Conservation (phyloP, 2,888 invertebrate genomes). For the Schizaphis graminum region DNA sequence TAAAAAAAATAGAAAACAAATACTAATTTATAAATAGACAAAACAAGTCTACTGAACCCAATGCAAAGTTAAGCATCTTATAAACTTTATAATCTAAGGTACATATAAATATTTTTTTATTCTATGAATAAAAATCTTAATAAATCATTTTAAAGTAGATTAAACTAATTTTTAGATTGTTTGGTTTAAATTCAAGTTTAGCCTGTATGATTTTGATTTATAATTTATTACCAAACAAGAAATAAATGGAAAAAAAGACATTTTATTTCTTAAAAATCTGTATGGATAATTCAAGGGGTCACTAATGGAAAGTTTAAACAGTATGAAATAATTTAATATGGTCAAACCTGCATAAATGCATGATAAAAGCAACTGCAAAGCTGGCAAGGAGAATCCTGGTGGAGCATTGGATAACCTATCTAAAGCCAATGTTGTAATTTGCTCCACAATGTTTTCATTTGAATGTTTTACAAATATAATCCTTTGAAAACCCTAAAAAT, state of each 20-base stretch:
- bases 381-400: conserved; percentile 79
- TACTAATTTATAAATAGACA: not conserved
- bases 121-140: not conserved
- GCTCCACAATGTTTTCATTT: conserved; percentile 75
- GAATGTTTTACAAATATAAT: conserved; percentile 46
- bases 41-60: not conserved
- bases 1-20: conserved; percentile 36
- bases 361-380: conserved; percentile 81
- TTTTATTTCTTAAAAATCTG: not conserved
- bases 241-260: not conserved
- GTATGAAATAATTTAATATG: conserved; percentile 68
- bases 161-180: not conserved
- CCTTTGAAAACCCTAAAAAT: conserved; percentile 60
- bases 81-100: not conserved
- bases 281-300: not conserved
- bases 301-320: not conserved
- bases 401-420: conserved; percentile 80
- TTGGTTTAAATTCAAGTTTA: not conserved
- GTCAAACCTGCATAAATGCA: conserved; percentile 79
- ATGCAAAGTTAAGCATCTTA: not conserved
- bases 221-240: not conserved
- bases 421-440: conserved; percentile 79
- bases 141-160: not conserved
- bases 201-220: not conserved
- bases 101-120: not conserved